phyloP scores from a whole-genome alignment of 2,113 vertebrate genomes.

The Triplophysa tibetana region DNA sequence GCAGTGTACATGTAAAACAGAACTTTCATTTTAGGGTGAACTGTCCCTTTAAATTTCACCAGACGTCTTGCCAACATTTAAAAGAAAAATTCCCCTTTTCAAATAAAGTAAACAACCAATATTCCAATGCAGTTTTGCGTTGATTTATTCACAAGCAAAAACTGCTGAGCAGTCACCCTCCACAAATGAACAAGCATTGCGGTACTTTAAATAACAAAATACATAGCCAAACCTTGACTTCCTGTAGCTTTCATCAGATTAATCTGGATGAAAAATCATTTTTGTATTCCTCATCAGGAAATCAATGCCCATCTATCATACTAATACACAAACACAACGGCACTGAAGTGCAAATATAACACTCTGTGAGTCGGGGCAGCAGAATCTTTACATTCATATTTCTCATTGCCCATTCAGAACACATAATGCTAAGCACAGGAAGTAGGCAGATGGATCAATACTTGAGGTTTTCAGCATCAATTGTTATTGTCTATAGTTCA shows the following conservation, averaged over 20 bases:
- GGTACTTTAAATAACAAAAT: conserved; percentile 8
- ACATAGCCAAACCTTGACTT: background rate
- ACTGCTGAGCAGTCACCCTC: background rate
- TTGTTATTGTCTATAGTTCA: conserved; percentile 17
- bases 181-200: background rate
- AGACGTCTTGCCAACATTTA: background rate
- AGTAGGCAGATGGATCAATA: conserved; percentile 40
- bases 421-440: conserved; percentile 20
- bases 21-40: background rate
- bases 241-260: background rate
- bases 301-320: background rate
- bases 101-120: background rate
- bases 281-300: background rate
- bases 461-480: conserved; percentile 1
- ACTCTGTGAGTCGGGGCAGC: background rate
- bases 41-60: background rate
- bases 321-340: background rate
- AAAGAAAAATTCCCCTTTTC: background rate
- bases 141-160: conserved; percentile 10
- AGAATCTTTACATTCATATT: conserved; percentile 30
- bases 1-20: background rate
- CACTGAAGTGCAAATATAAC: conserved; percentile 1
- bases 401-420: conserved; percentile 11
- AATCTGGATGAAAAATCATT: background rate
- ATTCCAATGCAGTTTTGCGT: background rate